These are phyloP conservation scores for Entomyzon cyanotis DNA, from an alignment of 2,113 vertebrate species.

Conservation along the genomic window DNA sequence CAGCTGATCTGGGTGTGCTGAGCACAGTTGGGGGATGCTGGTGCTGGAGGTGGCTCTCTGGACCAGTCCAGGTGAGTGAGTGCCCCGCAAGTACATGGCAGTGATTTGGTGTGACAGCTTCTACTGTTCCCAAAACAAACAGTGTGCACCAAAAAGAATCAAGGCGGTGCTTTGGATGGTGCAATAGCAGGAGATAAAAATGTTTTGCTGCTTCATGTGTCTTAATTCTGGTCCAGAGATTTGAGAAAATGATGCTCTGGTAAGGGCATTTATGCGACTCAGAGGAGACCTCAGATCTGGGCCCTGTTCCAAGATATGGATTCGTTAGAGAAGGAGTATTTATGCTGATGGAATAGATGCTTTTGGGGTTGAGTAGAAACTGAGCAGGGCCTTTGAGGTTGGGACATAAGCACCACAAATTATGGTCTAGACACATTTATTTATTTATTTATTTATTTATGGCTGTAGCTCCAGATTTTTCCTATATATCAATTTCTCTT, in stretches of 20 bases:
- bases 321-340: neutral
- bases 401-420: neutral
- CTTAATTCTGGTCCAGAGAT: neutral
- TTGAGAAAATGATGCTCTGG: neutral
- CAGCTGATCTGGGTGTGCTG: neutral
- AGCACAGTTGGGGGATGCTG: neutral
- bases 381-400: neutral
- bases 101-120: constrained; percentile 18
- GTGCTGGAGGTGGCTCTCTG: neutral
- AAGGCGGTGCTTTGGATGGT: neutral
- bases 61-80: neutral
- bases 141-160: neutral
- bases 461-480: neutral
- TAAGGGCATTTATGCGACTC: neutral
- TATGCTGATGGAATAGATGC: constrained; percentile 19
- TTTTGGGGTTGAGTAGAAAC: constrained; percentile 4
- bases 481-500: neutral
- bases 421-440: neutral
- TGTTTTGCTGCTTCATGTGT: neutral
- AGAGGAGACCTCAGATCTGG: constrained; percentile 29
- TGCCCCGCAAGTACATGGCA: neutral
- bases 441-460: neutral
- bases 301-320: constrained; percentile 10
- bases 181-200: neutral
- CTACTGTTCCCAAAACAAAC: neutral